These are phyloP conservation scores for Bombus affinis DNA, from an alignment of 1,140 invertebrate genomes.

Conservation along the genomic window DNA sequence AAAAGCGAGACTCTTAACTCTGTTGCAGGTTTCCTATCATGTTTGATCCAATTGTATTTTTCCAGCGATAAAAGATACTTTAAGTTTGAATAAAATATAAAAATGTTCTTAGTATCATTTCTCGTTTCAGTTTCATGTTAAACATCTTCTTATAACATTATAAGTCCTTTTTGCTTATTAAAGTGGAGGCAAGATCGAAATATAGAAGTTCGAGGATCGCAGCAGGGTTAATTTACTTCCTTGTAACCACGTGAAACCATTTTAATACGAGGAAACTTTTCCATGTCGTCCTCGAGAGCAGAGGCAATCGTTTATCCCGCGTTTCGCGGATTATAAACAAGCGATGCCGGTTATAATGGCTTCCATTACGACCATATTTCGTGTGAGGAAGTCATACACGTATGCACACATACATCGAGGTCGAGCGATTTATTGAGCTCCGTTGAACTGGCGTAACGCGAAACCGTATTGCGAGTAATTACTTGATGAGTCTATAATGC, in stretches of 20 bases:
- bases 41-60: no score
- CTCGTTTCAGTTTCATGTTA: no score
- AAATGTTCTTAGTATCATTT: no score
- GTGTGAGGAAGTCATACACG: slow-evolving; percentile 43
- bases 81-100: no score
- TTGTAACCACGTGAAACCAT: background rate
- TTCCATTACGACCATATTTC: slow-evolving; percentile 53
- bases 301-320: slow-evolving; percentile 52
- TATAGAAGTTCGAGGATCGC: no score
- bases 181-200: no score
- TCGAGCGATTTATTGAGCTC: slow-evolving; percentile 55
- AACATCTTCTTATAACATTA: no score
- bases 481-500: slow-evolving; percentile 62
- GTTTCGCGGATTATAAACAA: slow-evolving; percentile 55
- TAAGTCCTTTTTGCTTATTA: no score
- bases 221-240: no score
- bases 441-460: slow-evolving; percentile 37
- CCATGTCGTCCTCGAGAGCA: background rate
- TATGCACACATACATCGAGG: slow-evolving; percentile 35
- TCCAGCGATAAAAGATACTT: no score
- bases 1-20: no score
- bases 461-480: slow-evolving; percentile 62
- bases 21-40: no score
- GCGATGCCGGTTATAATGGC: slow-evolving; percentile 45
- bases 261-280: background rate